Conservation (phyloP, 2,888 invertebrate species). For the Epirrita christyi region DNA sequence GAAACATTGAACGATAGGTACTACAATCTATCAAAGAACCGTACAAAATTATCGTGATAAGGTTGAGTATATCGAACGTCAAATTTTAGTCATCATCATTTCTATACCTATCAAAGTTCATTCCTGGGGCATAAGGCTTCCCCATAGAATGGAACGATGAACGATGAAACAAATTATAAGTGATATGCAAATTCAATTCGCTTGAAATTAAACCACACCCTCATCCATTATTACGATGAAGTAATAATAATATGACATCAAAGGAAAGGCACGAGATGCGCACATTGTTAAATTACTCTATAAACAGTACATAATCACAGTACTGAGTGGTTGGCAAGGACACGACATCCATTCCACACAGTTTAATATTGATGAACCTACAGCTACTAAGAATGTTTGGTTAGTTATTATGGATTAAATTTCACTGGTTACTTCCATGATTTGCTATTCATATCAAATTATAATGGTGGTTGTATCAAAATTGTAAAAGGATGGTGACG, state of each 20-base stretch:
- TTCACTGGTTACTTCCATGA: not conserved
- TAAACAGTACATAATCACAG: conserved; percentile 10
- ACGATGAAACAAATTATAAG: too few relatives aligned
- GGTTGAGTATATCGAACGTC: too few relatives aligned
- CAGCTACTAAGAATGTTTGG: not conserved
- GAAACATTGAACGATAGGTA: too few relatives aligned
- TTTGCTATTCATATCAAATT: not conserved
- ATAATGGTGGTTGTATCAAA: too few relatives aligned
- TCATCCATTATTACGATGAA: not conserved
- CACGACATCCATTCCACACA: conserved; percentile 2
- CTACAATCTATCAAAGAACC: too few relatives aligned
- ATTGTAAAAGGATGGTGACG: too few relatives aligned
- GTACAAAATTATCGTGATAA: too few relatives aligned
- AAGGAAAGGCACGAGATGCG: conserved; percentile 4
- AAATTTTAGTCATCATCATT: too few relatives aligned
- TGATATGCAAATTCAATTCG: not conserved
- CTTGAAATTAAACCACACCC: not conserved
- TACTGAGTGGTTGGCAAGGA: not conserved
- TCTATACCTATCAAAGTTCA: too few relatives aligned
- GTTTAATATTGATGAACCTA: not conserved
- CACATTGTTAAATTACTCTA: conserved; percentile 8
- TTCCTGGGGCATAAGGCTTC: too few relatives aligned
- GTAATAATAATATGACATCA: conserved; percentile 1
- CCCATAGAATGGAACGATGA: too few relatives aligned
- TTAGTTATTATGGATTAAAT: not conserved